These are phyloP conservation scores for Eubasilissa splendida DNA, from an alignment of 2,888 invertebrate genomes.

Conservation along the genomic window DNA sequence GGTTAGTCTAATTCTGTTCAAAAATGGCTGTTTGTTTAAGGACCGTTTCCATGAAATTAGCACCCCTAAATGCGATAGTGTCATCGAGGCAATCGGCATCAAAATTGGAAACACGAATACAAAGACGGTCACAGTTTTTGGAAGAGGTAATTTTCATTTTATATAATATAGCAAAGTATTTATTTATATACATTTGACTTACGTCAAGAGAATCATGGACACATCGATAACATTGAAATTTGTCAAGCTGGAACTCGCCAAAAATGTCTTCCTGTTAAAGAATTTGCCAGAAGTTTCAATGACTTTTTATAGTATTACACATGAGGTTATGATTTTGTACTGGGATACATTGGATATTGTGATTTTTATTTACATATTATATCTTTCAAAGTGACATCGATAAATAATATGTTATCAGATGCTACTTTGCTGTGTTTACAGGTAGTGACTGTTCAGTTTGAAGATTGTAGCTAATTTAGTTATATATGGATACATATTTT, in stretches of 20 bases:
- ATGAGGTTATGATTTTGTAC: too few species aligned
- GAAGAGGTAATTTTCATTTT: constrained; percentile 68
- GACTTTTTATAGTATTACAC: background rate
- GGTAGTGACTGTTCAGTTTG: too few species aligned
- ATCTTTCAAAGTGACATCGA: too few species aligned
- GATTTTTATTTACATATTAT: too few species aligned
- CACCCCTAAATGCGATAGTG: constrained; percentile 71
- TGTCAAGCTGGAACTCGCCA: background rate
- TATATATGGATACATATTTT: too few species aligned
- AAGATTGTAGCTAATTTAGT: too few species aligned
- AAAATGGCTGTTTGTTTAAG: constrained; percentile 75
- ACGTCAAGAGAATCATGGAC: background rate
- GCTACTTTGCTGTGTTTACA: too few species aligned
- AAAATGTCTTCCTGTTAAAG: background rate
- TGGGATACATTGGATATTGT: too few species aligned
- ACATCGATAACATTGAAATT: background rate
- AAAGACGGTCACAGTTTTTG: constrained; percentile 69
- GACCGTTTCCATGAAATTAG: constrained; percentile 72
- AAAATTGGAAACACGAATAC: constrained; percentile 71
- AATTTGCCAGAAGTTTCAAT: background rate
- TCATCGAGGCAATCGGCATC: constrained; percentile 71
- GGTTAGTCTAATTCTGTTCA: background rate
- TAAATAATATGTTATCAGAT: too few species aligned
- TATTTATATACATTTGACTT: constrained; percentile 55
- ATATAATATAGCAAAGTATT: constrained; percentile 47